phyloP scores from a whole-genome alignment of 2,888 invertebrate species.

The Allacma fusca region DNA sequence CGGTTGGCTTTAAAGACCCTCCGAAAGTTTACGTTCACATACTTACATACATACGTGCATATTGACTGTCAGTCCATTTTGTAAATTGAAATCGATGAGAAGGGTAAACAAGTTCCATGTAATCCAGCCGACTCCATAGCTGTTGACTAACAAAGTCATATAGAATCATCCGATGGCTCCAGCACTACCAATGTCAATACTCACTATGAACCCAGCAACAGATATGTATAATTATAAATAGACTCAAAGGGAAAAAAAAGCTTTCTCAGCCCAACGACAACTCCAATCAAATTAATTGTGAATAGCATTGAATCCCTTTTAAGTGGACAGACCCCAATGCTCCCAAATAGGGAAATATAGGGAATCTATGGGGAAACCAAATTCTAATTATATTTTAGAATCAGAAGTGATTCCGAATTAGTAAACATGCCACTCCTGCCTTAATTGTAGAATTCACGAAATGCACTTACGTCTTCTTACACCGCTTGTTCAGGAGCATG shows the following conservation, averaged over 20 bases:
- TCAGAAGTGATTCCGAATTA: no score
- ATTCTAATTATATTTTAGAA: no score
- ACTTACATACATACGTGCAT: not conserved
- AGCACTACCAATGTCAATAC: constrained; percentile 2
- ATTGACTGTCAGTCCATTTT: constrained; percentile 19
- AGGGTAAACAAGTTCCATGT: not conserved
- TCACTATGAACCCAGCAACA: not conserved
- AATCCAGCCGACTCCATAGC: not conserved
- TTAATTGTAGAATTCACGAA: no score
- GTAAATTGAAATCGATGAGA: constrained; percentile 34
- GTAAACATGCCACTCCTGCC: no score
- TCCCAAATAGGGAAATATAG: no score
- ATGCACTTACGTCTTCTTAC: no score
- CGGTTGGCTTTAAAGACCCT: not conserved
- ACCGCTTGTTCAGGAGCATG: no score
- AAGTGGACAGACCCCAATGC: no score
- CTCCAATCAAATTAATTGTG: constrained; percentile 6
- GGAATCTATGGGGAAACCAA: no score
- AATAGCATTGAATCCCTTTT: not conserved
- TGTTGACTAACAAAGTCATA: not conserved
- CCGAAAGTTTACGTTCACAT: not conserved
- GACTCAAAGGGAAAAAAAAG: not conserved
- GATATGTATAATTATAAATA: no score
- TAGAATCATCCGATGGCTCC: not conserved
- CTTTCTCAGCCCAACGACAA: not conserved